Evolutionary conservation across 2,797 vertebrate species (phyloP).

Genomic region (Petrocephalus schoutedeni): DNA sequence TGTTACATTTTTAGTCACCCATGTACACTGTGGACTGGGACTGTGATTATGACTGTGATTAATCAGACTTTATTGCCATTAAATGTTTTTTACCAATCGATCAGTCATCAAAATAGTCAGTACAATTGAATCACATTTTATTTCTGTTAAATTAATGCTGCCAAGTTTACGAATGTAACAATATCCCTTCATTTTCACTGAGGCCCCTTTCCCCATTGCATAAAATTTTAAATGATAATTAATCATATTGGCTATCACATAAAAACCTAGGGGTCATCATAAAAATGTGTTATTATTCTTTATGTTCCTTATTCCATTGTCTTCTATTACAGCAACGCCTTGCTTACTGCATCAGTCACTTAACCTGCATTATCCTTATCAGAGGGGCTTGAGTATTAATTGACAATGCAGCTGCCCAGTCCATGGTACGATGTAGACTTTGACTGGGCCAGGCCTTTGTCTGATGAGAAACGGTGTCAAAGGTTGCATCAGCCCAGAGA

Average conservation of each 20-base stretch:
- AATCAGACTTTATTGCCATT: background rate
- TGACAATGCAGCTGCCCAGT: background rate
- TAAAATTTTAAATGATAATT: background rate
- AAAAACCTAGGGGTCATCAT: background rate
- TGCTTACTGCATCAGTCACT: background rate
- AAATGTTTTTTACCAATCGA: background rate
- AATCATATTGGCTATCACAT: background rate
- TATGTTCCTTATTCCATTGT: background rate
- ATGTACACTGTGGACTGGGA: background rate
- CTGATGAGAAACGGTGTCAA: background rate
- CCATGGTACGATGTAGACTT: background rate
- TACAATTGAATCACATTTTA: background rate
- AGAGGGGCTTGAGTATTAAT: background rate
- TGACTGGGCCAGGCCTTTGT: background rate
- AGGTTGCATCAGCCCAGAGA: background rate
- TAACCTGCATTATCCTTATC: background rate
- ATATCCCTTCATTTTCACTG: background rate
- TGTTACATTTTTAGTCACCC: background rate
- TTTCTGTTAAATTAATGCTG: background rate
- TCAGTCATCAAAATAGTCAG: background rate
- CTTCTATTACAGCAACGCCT: background rate
- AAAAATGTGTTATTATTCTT: background rate
- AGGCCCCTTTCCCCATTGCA: background rate
- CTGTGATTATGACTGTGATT: background rate
- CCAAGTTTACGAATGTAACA: background rate